phyloP scores from a whole-genome alignment of 2,888 invertebrate genomes.

The Gnatocerus cornutus region DNA sequence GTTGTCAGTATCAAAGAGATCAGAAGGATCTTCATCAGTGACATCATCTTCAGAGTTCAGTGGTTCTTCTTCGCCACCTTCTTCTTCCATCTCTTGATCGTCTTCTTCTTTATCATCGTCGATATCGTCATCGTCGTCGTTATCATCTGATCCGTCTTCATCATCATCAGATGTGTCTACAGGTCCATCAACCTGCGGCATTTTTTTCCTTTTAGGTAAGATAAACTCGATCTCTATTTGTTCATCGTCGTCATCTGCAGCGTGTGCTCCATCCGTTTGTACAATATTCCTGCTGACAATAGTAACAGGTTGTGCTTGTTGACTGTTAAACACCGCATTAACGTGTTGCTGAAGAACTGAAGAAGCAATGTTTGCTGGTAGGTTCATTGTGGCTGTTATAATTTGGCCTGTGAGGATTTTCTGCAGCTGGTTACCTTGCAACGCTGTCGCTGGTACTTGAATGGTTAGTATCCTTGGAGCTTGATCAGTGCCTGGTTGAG shows the following conservation, averaged over 20 bases:
- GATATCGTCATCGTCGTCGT: conserved; percentile 76
- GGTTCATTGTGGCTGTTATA: conserved; percentile 90
- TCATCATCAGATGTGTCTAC: conserved; percentile 82
- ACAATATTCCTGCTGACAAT: conserved; percentile 64
- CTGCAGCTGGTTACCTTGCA: conserved; percentile 77
- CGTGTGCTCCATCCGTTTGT: conserved; percentile 60
- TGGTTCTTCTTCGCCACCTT: conserved; percentile 82
- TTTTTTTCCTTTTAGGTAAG: conserved; percentile 67
- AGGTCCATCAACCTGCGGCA: conserved; percentile 73
- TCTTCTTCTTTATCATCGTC: conserved; percentile 80
- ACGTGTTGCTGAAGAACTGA: conserved; percentile 92
- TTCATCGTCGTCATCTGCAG: conserved; percentile 69
- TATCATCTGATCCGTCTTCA: conserved; percentile 81
- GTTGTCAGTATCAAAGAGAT: conserved; percentile 99
- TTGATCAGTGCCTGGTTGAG: conserved; percentile 80
- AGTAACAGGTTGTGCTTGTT: conserved; percentile 54
- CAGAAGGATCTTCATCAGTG: conserved; percentile 94
- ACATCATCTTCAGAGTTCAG: conserved; percentile 98
- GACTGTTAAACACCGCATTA: conserved; percentile 78
- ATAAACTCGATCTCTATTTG: conserved; percentile 70
- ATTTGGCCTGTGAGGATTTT: conserved; percentile 89
- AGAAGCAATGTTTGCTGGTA: conserved; percentile 87
- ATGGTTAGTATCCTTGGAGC: conserved; percentile 87
- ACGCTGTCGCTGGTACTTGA: conserved; percentile 90
- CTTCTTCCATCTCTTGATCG: conserved; percentile 61